Evolutionary conservation across 1,140 invertebrate species (phyloP).

Genomic region (Pseudomyrmex cubaensis): DNA sequence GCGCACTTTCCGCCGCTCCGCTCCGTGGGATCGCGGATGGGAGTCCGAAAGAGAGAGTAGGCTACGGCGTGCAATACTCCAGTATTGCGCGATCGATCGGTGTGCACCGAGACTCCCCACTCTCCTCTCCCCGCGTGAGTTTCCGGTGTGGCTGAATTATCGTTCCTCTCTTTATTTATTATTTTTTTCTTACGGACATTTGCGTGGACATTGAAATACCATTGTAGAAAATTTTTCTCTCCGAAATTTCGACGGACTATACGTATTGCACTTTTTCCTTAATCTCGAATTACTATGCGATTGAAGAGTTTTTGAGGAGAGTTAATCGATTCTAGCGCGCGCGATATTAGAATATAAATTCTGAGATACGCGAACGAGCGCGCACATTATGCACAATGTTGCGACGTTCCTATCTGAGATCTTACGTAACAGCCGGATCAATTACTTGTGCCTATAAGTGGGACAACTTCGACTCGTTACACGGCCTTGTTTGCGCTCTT

Average conservation of each 20-base stretch:
- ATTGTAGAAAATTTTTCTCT: no score
- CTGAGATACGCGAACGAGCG: background rate
- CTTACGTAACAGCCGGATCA: slow-evolving; percentile 46
- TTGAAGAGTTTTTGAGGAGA: no score
- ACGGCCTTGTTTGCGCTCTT: slow-evolving; percentile 48
- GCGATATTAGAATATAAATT: background rate
- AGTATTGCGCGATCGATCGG: slow-evolving; percentile 53
- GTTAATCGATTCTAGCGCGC: background rate
- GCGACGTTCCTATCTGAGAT: slow-evolving; percentile 24
- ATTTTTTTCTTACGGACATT: background rate
- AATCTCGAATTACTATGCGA: no score
- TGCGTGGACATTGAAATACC: background rate
- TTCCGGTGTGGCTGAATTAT: slow-evolving; percentile 6
- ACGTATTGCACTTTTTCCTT: no score
- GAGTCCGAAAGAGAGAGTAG: slow-evolving; percentile 52
- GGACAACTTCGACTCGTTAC: slow-evolving; percentile 38
- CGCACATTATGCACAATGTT: slow-evolving; percentile 32
- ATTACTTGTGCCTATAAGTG: slow-evolving; percentile 48
- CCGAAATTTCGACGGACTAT: no score
- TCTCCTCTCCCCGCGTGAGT: background rate
- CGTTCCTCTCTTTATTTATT: background rate
- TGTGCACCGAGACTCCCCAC: slow-evolving; percentile 19
- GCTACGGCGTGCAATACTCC: slow-evolving; percentile 11
- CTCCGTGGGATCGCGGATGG: slow-evolving; percentile 43
- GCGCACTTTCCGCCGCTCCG: slow-evolving; percentile 7